phyloP scores from a whole-genome alignment of 2,113 vertebrate species.

The Cyprinus carpio region DNA sequence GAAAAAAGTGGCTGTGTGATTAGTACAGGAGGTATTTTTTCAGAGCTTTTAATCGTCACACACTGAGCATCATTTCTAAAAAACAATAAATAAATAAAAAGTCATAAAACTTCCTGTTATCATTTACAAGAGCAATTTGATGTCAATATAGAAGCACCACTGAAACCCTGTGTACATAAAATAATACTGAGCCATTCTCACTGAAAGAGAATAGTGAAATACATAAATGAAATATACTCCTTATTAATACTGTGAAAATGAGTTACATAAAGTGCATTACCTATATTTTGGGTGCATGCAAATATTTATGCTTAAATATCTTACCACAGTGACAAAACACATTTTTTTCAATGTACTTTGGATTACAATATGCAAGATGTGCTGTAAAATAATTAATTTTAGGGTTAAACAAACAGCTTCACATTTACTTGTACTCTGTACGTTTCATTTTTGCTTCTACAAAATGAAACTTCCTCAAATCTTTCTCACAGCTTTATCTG shows the following conservation, averaged over 20 bases:
- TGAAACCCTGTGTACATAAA: too few species aligned
- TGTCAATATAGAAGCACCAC: too few species aligned
- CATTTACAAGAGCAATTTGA: too few species aligned
- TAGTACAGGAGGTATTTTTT: not conserved
- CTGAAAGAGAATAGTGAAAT: too few species aligned
- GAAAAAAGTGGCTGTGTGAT: not conserved
- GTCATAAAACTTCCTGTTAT: too few species aligned
- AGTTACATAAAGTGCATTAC: not conserved
- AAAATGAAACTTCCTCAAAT: not conserved
- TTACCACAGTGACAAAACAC: not conserved
- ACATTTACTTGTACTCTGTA: not conserved
- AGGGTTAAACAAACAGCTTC: not conserved
- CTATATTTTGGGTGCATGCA: too few species aligned
- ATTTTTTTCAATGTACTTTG: not conserved
- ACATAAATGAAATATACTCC: not conserved
- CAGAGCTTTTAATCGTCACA: too few species aligned
- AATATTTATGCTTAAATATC: not conserved
- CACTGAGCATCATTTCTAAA: too few species aligned
- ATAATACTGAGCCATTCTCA: too few species aligned
- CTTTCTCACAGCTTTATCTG: not conserved
- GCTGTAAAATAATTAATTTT: not conserved
- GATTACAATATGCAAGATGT: too few species aligned
- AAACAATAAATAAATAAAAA: too few species aligned
- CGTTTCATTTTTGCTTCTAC: not conserved
- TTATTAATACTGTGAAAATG: not conserved